Percentiles rank a stretch among this genome's conserved stretches.
These are phyloP conservation scores for Sarcophaga carnaria DNA, from an alignment of 2,888 invertebrate species.

Conservation along the genomic window DNA sequence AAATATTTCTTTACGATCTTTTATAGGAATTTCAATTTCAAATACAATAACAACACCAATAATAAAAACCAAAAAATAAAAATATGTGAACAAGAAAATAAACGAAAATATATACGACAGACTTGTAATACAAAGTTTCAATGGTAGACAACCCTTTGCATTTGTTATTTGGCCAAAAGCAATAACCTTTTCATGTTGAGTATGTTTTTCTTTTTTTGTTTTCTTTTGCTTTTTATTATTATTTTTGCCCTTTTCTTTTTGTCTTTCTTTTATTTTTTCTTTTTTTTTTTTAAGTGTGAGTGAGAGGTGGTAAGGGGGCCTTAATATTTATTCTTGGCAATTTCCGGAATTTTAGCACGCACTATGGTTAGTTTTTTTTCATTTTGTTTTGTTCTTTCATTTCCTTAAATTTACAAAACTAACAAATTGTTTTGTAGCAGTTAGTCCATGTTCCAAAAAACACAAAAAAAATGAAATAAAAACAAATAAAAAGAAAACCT, in stretches of 20 bases:
- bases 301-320: background rate
- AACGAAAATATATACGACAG: conserved; percentile 7
- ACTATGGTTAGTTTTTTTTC: conserved; percentile 72
- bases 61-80: too few species aligned
- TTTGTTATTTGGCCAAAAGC: conserved; percentile 52
- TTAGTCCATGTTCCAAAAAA: background rate
- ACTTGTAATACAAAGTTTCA: conserved; percentile 15
- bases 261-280: background rate
- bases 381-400: conserved; percentile 64
- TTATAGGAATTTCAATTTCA: conserved; percentile 55
- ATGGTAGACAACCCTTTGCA: conserved; percentile 45
- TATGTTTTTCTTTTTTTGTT: conserved; percentile 8
- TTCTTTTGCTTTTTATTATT: conserved; percentile 19
- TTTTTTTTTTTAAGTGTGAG: background rate
- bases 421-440: conserved; percentile 64
- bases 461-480: background rate
- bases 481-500: conserved; percentile 8
- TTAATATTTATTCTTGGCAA: conserved; percentile 67
- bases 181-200: conserved; percentile 48
- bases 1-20: conserved; percentile 40
- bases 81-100: background rate
- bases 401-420: conserved; percentile 72
- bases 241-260: background rate
- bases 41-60: background rate
- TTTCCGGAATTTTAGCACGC: conserved; percentile 78